phyloP scores from a whole-genome alignment of 1,140 invertebrate species.

The Cephus cinctus region DNA sequence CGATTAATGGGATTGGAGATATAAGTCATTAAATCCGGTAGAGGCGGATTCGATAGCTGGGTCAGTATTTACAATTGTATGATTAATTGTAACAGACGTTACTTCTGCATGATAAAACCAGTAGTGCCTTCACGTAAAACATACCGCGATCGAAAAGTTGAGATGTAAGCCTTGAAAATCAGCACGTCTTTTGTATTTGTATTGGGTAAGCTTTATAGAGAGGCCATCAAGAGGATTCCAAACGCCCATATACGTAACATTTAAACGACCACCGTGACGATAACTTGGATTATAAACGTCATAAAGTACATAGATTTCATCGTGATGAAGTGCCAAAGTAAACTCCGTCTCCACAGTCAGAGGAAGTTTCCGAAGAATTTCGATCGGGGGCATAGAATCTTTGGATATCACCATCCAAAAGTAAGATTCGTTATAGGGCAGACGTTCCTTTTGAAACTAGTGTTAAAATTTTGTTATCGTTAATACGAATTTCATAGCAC shows the following conservation, averaged over 20 bases:
- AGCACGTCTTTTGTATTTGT: constrained; percentile 51
- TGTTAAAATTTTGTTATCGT: not conserved
- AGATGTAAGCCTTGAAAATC: constrained; percentile 55
- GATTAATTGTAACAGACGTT: not conserved
- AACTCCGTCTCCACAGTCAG: constrained; percentile 35
- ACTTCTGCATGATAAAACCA: constrained; percentile 1
- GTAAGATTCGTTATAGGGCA: constrained; percentile 37
- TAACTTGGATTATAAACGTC: constrained; percentile 54
- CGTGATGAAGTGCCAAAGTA: constrained; percentile 20
- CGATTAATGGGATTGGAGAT: constrained; percentile 51
- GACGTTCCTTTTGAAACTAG: constrained; percentile 21
- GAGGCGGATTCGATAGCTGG: constrained; percentile 54
- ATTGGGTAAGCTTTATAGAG: constrained; percentile 35
- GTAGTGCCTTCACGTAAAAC: constrained; percentile 22
- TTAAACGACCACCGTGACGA: constrained; percentile 54
- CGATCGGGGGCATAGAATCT: constrained; percentile 10
- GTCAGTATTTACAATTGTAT: constrained; percentile 16
- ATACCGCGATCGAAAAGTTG: constrained; percentile 55
- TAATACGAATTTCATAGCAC: not conserved
- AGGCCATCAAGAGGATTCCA: constrained; percentile 43
- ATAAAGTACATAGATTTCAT: constrained; percentile 26
- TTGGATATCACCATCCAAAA: constrained; percentile 30
- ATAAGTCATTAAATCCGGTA: constrained; percentile 59
- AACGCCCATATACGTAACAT: constrained; percentile 52
- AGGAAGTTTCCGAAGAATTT: constrained; percentile 24